Conservation (phyloP, 1,140 invertebrate species). For the Microvelia longipes region DNA sequence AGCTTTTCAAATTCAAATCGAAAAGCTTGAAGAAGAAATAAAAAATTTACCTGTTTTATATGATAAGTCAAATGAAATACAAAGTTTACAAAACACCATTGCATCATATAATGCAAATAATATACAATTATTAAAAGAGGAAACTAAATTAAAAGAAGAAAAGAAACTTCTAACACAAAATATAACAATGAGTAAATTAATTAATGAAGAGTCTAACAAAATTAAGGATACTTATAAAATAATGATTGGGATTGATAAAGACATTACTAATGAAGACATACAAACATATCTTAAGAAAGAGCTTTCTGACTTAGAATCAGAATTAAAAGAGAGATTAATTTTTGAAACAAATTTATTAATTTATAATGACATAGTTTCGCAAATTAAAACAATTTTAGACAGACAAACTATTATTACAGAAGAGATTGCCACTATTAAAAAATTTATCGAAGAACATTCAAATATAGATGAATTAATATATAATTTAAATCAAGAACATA, state of each 20-base stretch:
- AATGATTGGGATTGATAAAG: not conserved
- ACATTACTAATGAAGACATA: not conserved
- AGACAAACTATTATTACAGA: not conserved
- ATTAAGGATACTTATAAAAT: not conserved
- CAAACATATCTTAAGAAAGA: not conserved
- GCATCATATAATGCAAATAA: not conserved
- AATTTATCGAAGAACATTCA: not conserved
- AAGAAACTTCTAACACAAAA: not conserved
- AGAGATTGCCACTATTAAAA: not conserved
- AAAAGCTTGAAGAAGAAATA: not conserved
- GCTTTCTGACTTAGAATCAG: not conserved
- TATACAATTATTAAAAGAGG: not conserved
- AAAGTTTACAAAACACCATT: not conserved
- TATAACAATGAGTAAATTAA: not conserved
- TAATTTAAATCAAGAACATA: not conserved
- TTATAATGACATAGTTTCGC: not conserved
- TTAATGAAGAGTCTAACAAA: not conserved
- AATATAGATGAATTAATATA: not conserved
- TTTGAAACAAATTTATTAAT: not conserved
- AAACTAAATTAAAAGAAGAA: not conserved
- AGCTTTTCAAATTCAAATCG: not conserved
- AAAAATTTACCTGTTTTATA: not conserved
- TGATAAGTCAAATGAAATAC: not conserved
- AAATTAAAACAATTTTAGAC: not conserved
- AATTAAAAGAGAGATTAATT: not conserved